Evolutionary conservation across 1,140 invertebrate species (phyloP), one percentile per base, ranked within the genome.

Genomic region (Brachionus plicatilis): DNA sequence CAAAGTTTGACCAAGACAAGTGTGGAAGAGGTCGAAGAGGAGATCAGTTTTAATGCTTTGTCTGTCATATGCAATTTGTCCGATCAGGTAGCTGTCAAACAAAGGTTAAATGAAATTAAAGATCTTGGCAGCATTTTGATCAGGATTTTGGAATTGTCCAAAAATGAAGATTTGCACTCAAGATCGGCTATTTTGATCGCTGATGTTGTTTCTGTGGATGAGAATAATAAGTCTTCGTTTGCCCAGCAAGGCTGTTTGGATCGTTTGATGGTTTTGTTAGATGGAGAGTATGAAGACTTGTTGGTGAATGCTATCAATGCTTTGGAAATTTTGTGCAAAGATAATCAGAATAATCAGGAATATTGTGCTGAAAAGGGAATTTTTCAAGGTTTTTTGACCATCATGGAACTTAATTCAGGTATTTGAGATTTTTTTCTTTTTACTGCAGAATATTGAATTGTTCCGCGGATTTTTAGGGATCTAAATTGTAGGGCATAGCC

Each of bases 51-150:
- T 14, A 87, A 88, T 4, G 86, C 88, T 5, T 87, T 88, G 3
- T 89, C 88, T 1, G 89, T 89, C 2, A 72, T 90, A 1, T 89
- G 88, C 80, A 90, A 90, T 86, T 89, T 89, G 43, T 89, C 88
- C 0, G 88, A 89, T 75, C 86, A 90, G 76, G 72, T 86, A 8
- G 85, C 85, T 8, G 86, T 90, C 0, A 43, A 86, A 20, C 87
- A 87, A 8, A 85, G 88, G 9, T 87, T 87, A 0, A 80, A 66
- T 27, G 86, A 87, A 17, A 85, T 88, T 24, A 87, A 87, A 33
- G 87, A 87, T 17, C 86, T 87, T 17, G 87, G 87, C 43, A 86
- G 88, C 2, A 88, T 90, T 43, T 86, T 78, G 29, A 45, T 68
- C 20, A 79, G 87, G 47, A 85, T 89, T 17, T 85, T 89, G 14